Percentiles rank a stretch among this genome's conserved stretches.
Conservation (phyloP, 2,113 vertebrate genomes). For the Macroglossus sobrinus region DNA sequence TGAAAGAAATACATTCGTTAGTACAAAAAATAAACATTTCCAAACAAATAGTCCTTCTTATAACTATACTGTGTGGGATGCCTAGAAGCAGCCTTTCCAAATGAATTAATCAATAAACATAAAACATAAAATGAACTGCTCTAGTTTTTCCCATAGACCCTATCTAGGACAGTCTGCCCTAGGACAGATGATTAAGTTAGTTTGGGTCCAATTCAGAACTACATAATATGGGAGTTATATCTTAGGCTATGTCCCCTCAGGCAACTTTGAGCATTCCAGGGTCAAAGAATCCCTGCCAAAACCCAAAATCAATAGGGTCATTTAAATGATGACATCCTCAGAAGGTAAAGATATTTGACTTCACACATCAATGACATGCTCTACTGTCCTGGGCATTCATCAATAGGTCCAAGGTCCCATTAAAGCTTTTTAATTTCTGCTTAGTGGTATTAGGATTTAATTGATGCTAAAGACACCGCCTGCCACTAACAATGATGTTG, state of each 20-base stretch:
- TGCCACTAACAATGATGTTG: conserved; percentile 25
- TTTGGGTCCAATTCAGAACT: conserved; percentile 12
- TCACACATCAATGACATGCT: conserved; percentile 35
- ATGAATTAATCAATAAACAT: conserved; percentile 34
- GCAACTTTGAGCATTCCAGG: conserved; percentile 1
- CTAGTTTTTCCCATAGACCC: neutral
- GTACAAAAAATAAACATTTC: neutral
- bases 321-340: conserved; percentile 60
- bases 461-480: conserved; percentile 38
- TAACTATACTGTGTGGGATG: neutral
- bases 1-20: neutral
- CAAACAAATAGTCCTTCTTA: neutral
- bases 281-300: conserved; percentile 46
- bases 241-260: neutral
- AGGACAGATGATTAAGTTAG: neutral
- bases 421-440: conserved; percentile 68
- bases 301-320: conserved; percentile 61
- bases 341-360: conserved; percentile 55
- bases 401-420: conserved; percentile 61
- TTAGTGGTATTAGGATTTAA: conserved; percentile 53
- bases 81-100: conserved; percentile 17
- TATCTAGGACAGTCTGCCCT: neutral
- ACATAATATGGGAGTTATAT: conserved; percentile 11
- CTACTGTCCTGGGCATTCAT: conserved; percentile 37
- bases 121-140: conserved; percentile 23